Base-by-base conservation (phyloP, 2,113 vertebrate genomes). In the Ranitomeya imitator region DNA sequence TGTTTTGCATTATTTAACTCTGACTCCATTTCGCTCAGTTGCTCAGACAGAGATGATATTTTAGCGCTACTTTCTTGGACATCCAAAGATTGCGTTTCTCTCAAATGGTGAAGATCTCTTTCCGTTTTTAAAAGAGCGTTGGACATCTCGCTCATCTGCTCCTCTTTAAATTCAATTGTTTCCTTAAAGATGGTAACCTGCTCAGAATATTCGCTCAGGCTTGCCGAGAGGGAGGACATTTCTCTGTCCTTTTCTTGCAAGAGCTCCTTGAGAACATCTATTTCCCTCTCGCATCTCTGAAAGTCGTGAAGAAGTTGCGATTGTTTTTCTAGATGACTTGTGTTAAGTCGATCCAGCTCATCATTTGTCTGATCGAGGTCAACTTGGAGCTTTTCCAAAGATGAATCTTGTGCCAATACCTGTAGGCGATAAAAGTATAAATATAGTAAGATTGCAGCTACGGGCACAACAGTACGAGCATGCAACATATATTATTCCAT, bases 311-410 rank as follows among this genome's bases (percentile, higher is more conserved):
- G 97, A 82, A 97, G 96, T 18, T 97, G 96, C 11, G 96, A 95
- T 86, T 96, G 93, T 83, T 97, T 97, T 73, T 97, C 96, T 88
- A 97, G 90, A 91, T 97, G 96, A 67, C 94, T 93, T 0, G 92
- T 90, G 85, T 98, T 98, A 1, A 98, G 86, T 77, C 96, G 96
- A 90, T 97, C 97, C 81, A 98, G 95, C 89, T 98, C 97, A 88
- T 98, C 97, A 0, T 95, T 97, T 0, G 96, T 96, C 93, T 97
- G 97, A 54, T 97, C 96, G 51, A 98, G 93, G 52, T 97, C 97
- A 7, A 92, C 90, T 79, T 96, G 96, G 79, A 97, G 91, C 0
- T 91, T 92, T 88, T 96, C 95, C 37, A 97, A 92, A 18, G 92
- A 21, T 0, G 86, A 91, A 65, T 97, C 97, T 90, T 97, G 97